Conservation (phyloP, 2,113 vertebrate species). For the Condylura cristata region DNA sequence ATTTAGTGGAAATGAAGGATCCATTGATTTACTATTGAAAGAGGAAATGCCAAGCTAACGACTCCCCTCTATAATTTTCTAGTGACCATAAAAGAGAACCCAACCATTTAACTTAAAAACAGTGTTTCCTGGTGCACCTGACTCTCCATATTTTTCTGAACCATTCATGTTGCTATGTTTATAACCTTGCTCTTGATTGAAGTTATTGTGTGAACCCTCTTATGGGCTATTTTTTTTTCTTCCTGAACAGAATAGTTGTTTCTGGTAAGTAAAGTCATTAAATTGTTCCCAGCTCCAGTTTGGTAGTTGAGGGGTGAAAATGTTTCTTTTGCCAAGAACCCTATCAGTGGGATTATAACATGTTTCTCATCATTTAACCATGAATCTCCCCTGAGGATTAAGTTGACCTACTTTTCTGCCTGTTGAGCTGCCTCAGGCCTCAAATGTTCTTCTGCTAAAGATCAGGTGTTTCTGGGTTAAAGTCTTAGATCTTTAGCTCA, state of each 20-base stretch:
- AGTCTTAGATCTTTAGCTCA: constrained; percentile 45
- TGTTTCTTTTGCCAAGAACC: background rate
- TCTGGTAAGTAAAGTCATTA: constrained; percentile 42
- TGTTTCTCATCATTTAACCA: constrained; percentile 39
- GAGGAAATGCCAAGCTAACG: constrained; percentile 68
- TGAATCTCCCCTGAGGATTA: background rate
- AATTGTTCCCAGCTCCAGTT: constrained; percentile 27
- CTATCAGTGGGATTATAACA: background rate
- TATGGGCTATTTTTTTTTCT: constrained; percentile 28
- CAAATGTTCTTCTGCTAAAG: constrained; percentile 50
- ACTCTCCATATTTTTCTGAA: constrained; percentile 40
- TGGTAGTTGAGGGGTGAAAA: background rate
- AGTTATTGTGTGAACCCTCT: constrained; percentile 36
- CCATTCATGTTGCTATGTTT: constrained; percentile 26
- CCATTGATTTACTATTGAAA: constrained; percentile 81
- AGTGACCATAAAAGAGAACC: constrained; percentile 43
- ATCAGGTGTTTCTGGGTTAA: constrained; percentile 59
- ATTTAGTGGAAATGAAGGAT: constrained; percentile 78
- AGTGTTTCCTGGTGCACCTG: constrained; percentile 42
- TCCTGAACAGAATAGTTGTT: constrained; percentile 49
- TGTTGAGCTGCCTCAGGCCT: constrained; percentile 49
- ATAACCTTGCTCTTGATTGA: constrained; percentile 65
- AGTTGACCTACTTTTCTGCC: constrained; percentile 64
- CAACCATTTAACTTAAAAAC: constrained; percentile 61
- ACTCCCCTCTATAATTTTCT: constrained; percentile 73